Percentiles rank a stretch among this genome's conserved stretches.
Conservation (phyloP, 2,113 vertebrate genomes). For the Pollachius pollachius region DNA sequence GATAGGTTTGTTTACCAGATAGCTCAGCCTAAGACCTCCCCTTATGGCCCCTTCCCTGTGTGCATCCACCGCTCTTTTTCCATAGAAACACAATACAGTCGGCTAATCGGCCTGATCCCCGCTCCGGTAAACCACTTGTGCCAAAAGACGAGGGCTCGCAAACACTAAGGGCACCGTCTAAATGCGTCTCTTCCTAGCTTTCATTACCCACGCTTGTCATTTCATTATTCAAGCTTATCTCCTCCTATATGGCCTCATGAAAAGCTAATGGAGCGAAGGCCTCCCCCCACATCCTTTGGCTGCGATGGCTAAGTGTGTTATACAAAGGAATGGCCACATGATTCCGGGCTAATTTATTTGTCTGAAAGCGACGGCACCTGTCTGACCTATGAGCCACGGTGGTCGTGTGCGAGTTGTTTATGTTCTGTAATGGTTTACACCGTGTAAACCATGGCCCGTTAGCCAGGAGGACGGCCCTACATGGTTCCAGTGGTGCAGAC, state of each 20-base stretch:
- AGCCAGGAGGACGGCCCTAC: constrained; percentile 25
- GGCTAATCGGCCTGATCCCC: constrained; percentile 33
- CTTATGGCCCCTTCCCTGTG: constrained; percentile 12
- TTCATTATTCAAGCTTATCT: constrained; percentile 22
- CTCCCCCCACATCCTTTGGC: not conserved
- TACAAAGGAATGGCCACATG: not conserved
- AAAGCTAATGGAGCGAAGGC: constrained; percentile 13
- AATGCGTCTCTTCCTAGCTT: constrained; percentile 19
- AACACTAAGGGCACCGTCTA: constrained; percentile 24
- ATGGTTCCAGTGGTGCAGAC: constrained; percentile 15
- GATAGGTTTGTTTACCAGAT: constrained; percentile 15
- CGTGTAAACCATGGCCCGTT: constrained; percentile 43
- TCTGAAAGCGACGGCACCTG: too few relatives aligned
- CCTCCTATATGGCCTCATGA: not conserved
- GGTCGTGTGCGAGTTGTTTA: constrained; percentile 37
- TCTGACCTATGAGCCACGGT: constrained; percentile 30
- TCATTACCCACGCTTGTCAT: not conserved
- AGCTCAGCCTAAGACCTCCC: constrained; percentile 11
- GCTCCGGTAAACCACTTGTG: constrained; percentile 14
- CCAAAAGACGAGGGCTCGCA: constrained; percentile 5
- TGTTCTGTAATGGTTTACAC: constrained; percentile 24
- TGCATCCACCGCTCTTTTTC: constrained; percentile 23
- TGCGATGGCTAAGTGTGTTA: not conserved
- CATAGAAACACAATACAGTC: constrained; percentile 42
- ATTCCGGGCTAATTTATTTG: not conserved